A percentile compares a stretch with the other conserved stretches of the same genome.
Conservation (phyloP, 1,140 invertebrate genomes). For the Acyrthosiphon pisum region DNA sequence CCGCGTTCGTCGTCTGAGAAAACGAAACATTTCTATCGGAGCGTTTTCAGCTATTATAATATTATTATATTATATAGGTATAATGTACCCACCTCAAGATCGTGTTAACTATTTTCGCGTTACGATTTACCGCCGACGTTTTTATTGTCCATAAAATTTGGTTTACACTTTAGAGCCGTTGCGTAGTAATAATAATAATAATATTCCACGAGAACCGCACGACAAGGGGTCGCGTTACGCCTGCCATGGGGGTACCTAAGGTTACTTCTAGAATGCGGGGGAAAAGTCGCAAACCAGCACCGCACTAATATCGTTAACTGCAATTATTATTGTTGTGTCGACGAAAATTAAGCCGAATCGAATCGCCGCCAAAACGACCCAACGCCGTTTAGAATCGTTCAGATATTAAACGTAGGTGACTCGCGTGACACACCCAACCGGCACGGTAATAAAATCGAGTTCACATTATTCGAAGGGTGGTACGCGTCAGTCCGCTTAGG, state of each 20-base stretch:
- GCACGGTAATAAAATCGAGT: not conserved
- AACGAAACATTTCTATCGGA: not conserved
- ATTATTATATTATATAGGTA: too few relatives aligned
- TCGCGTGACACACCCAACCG: not conserved
- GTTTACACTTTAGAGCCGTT: not conserved
- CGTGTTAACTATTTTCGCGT: not conserved
- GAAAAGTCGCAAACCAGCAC: too few relatives aligned
- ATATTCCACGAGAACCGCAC: not conserved
- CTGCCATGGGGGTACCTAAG: too few relatives aligned
- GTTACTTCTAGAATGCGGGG: too few relatives aligned
- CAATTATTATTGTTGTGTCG: not conserved
- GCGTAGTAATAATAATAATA: not conserved
- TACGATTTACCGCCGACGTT: not conserved
- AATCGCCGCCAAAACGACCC: not conserved
- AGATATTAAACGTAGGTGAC: not conserved
- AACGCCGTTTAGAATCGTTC: not conserved
- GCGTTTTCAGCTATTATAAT: not conserved
- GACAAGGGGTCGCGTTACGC: not conserved
- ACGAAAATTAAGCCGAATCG: not conserved
- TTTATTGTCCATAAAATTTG: not conserved
- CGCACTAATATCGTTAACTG: too few relatives aligned
- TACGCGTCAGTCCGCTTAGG: too few relatives aligned
- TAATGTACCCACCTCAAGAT: not conserved
- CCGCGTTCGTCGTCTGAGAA: not conserved
- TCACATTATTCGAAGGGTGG: not conserved